Evolutionary conservation across 2,113 vertebrate genomes (phyloP).

Genomic region (Mus pahari): DNA sequence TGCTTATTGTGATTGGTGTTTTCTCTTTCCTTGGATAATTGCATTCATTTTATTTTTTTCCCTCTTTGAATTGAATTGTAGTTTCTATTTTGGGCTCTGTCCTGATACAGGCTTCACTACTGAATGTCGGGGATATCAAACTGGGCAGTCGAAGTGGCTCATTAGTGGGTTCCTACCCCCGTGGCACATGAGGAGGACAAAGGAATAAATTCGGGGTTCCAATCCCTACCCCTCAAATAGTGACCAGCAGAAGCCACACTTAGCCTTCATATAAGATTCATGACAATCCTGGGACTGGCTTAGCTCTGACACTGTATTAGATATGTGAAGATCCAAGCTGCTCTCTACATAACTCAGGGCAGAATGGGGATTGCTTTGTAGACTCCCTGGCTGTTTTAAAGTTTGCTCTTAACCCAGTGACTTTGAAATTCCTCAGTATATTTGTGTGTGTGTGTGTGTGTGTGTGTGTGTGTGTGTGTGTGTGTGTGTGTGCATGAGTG

Average conservation of each 20-base stretch:
- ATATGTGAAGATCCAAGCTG: conserved; percentile 67
- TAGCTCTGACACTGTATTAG: conserved; percentile 44
- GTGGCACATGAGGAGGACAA: not conserved
- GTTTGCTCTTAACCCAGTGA: conserved; percentile 81
- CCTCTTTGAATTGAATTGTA: not conserved
- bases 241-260: conserved; percentile 33
- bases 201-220: conserved; percentile 26
- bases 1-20: not conserved
- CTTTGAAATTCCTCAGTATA: conserved; percentile 80
- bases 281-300: conserved; percentile 30
- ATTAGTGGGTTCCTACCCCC: not conserved
- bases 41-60: not conserved
- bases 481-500: not conserved
- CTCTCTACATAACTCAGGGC: conserved; percentile 75
- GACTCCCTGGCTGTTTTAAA: conserved; percentile 75
- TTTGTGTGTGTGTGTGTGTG: conserved; percentile 24
- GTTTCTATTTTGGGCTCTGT: conserved; percentile 37
- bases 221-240: not conserved
- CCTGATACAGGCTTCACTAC: conserved; percentile 1
- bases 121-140: conserved; percentile 14
- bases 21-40: conserved; percentile 24
- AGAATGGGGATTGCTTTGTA: conserved; percentile 78
- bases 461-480: not conserved
- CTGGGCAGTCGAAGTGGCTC: not conserved
- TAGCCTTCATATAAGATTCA: conserved; percentile 76